These are phyloP conservation scores for Morphnarchus princeps DNA, from an alignment of 2,113 vertebrate genomes.

Conservation along the genomic window DNA sequence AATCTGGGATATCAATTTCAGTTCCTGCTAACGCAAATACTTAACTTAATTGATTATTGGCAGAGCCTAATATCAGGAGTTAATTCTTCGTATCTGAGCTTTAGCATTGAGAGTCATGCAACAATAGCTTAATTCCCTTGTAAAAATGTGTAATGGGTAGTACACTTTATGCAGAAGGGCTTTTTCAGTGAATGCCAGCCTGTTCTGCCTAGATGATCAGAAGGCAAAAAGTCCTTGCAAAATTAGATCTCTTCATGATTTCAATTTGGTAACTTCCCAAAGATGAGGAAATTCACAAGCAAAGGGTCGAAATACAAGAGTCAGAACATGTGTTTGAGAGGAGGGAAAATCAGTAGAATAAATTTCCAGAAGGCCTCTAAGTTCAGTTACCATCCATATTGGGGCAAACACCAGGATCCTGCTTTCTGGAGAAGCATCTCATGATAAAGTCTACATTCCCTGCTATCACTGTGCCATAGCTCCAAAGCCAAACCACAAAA, in stretches of 20 bases:
- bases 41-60: not conserved
- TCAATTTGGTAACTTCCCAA: not conserved
- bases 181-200: not conserved
- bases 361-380: not conserved
- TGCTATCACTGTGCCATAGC: not conserved
- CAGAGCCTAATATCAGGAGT: not conserved
- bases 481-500: not conserved
- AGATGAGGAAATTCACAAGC: not conserved
- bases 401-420: not conserved
- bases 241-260: not conserved
- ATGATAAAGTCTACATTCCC: not conserved
- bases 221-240: not conserved
- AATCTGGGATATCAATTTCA: not conserved
- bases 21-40: not conserved
- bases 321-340: not conserved
- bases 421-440: not conserved
- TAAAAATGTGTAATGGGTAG: not conserved
- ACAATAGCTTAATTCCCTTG: not conserved
- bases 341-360: not conserved
- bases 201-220: not conserved
- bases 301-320: not conserved
- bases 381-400: not conserved
- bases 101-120: not conserved
- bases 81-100: not conserved
- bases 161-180: not conserved